These are phyloP conservation scores for Heteropelma amictum DNA, from an alignment of 2,888 invertebrate genomes.

Conservation along the genomic window DNA sequence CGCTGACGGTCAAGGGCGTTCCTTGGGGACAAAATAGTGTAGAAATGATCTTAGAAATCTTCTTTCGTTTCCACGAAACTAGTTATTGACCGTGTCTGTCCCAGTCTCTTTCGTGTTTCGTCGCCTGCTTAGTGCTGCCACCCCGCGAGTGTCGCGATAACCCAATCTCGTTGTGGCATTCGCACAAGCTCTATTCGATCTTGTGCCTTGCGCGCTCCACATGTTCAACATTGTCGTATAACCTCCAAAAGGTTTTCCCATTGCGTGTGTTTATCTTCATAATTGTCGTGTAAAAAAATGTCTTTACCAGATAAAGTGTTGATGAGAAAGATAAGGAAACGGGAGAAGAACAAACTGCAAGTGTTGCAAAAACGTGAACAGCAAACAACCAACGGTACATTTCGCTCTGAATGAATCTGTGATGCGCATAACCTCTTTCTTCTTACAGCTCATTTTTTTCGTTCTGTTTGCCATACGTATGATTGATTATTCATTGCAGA, in stretches of 20 bases:
- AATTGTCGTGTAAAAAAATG: conserved; percentile 75
- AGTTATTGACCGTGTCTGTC: too few species aligned
- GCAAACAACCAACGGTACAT: conserved; percentile 70
- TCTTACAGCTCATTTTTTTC: background rate
- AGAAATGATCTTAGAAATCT: too few species aligned
- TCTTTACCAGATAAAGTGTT: conserved; percentile 85
- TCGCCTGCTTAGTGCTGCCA: too few species aligned
- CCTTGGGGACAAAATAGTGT: too few species aligned
- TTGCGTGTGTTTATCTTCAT: background rate
- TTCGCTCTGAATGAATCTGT: too few species aligned
- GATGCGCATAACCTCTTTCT: background rate
- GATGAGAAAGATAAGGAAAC: conserved; percentile 88
- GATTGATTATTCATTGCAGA: conserved; percentile 5
- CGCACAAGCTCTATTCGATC: too few species aligned
- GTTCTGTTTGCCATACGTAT: background rate
- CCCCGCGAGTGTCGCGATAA: too few species aligned
- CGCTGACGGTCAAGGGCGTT: too few species aligned
- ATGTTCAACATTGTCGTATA: conserved; percentile 25
- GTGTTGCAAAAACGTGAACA: conserved; percentile 81
- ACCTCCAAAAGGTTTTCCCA: conserved; percentile 19
- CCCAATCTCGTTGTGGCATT: too few species aligned
- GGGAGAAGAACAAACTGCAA: conserved; percentile 85
- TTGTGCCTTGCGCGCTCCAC: conserved; percentile 31
- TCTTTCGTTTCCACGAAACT: too few species aligned
- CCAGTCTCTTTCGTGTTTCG: too few species aligned